Evolutionary conservation across 2,888 invertebrate genomes (phyloP).

Genomic region (Colostygia pectinataria): DNA sequence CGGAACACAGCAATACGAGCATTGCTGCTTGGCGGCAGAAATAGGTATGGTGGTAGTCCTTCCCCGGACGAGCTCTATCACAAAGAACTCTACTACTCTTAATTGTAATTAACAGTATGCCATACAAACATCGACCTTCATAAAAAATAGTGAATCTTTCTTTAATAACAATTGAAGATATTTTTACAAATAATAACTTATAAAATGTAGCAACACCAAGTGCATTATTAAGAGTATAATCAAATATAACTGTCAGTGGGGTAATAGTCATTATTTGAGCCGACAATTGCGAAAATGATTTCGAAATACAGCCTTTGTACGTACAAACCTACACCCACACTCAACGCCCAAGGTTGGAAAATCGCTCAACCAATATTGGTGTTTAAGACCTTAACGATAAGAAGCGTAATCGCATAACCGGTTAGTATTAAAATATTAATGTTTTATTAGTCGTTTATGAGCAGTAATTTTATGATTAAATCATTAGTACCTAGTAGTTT

Average conservation of each 20-base stretch:
- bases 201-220: slow-evolving; percentile 21
- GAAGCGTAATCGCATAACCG: slow-evolving; percentile 28
- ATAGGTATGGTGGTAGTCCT: no score
- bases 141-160: no score
- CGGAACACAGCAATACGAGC: no score
- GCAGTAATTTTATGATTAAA: slow-evolving; percentile 56
- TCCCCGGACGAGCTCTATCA: no score
- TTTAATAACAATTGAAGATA: neutral
- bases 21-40: no score
- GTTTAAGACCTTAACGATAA: slow-evolving; percentile 28
- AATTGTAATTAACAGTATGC: no score
- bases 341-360: slow-evolving; percentile 43
- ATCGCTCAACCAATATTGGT: slow-evolving; percentile 27
- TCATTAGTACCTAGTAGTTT: slow-evolving; percentile 47
- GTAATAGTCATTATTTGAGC: slow-evolving; percentile 52
- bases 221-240: slow-evolving; percentile 33
- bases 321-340: slow-evolving; percentile 59
- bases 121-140: no score
- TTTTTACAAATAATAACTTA: slow-evolving; percentile 5
- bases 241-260: slow-evolving; percentile 37
- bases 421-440: slow-evolving; percentile 38
- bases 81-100: no score
- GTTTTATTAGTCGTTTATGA: slow-evolving; percentile 49
- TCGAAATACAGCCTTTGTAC: slow-evolving; percentile 51
- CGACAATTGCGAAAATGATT: slow-evolving; percentile 58